phyloP scores from a whole-genome alignment of 2,888 invertebrate genomes.

The Parelbella ahira region DNA sequence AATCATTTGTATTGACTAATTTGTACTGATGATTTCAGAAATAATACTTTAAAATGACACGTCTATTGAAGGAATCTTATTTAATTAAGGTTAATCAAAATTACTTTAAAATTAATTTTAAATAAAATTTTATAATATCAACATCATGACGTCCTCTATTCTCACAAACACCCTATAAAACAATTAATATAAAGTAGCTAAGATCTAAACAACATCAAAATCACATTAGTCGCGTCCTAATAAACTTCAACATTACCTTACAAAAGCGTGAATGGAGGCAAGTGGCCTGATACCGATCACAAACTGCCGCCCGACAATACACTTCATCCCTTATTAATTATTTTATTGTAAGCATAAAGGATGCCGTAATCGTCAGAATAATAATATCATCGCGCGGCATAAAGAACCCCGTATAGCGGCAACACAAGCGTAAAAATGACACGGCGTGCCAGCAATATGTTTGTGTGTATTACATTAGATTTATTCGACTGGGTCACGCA shows the following conservation, averaged over 20 bases:
- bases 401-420: constrained; percentile 77
- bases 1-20: no score
- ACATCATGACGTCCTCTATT: no score
- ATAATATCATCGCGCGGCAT: constrained; percentile 78
- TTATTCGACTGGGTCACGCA: constrained; percentile 80
- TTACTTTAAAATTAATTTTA: no score
- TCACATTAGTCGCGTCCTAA: constrained; percentile 39
- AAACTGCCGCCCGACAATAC: constrained; percentile 68
- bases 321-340: constrained; percentile 80
- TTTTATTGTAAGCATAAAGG: constrained; percentile 80
- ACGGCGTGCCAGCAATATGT: constrained; percentile 76
- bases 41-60: no score
- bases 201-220: constrained; percentile 44
- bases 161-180: no score
- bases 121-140: no score
- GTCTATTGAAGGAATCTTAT: no score
- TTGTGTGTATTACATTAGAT: constrained; percentile 77
- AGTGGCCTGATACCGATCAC: constrained; percentile 72
- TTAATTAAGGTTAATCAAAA: no score
- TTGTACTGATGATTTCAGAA: no score
- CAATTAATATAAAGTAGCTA: constrained; percentile 36
- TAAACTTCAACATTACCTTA: constrained; percentile 62
- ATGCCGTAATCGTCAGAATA: constrained; percentile 79
- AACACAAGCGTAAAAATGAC: constrained; percentile 80
- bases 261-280: constrained; percentile 62